Base-by-base conservation (phyloP, 2,113 vertebrate genomes). In the Turdus rufiventris region DNA sequence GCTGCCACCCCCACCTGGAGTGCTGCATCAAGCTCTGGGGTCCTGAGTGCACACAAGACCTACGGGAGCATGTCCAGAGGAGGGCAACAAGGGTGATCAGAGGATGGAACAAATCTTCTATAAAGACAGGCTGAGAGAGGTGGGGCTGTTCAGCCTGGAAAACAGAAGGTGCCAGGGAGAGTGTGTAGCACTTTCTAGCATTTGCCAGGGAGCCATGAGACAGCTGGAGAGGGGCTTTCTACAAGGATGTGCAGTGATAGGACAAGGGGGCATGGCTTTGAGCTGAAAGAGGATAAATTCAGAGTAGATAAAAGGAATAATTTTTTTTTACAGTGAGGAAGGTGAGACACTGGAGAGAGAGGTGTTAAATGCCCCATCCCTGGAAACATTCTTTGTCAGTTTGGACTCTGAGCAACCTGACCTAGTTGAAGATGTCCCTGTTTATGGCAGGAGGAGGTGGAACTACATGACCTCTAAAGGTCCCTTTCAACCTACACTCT, bases 11-110 rank as follows among this genome's bases (percentile, higher is more conserved):
- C 2, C 9, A 19, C 5, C 18, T 54, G 51, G 13, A 75, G 16
- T 5, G 14, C 15, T 61, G 21, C 2, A 0, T 45, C 40, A 38
- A n/a, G 29, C 14, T 24, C 56, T 40, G 61, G 61, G 16, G 5
- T 7, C 31, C 16, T 13, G 31, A 57, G 10, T 2, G 23, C 14
- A 33, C 7, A 20, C 42, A 42, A 23, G 31, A 34, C 1, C 33
- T 38, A 3, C 9, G 60, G 31, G 23, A 74, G 5, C 0, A 1
- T 6, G 9, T 51, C 11, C 40, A 40, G 54, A 28, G 29, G 15
- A 42, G 6, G 7, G 6, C 3, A 38, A 56, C 12, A 3, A 14
- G 70, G n/a, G 18, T 38, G 9, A 16, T 24, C 38, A 58, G 24
- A 31, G 14, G 24, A 1, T 43, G 33, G 23, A 77, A 11, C 45